phyloP scores from a whole-genome alignment of 2,113 vertebrate genomes.

The Nerophis ophidion region DNA sequence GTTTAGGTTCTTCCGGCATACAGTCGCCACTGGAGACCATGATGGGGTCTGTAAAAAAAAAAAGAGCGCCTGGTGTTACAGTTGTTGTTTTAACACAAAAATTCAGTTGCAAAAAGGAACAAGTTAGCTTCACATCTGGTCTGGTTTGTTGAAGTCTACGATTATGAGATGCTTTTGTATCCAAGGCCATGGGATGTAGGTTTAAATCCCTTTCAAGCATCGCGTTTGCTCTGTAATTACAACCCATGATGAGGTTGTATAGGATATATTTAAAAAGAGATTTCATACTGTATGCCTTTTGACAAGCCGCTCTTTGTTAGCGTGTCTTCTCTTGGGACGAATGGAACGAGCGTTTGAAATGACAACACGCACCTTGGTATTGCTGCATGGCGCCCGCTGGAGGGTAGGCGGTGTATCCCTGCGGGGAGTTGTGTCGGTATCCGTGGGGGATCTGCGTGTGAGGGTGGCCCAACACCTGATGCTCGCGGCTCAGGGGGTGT shows the following conservation, averaged over 20 bases:
- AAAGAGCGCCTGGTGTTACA: background rate
- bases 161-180: slow-evolving; percentile 6
- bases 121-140: slow-evolving; percentile 7
- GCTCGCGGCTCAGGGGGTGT: slow-evolving; percentile 81
- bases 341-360: background rate
- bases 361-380: slow-evolving; percentile 84
- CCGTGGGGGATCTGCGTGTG: slow-evolving; percentile 77
- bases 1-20: slow-evolving; percentile 86
- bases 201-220: slow-evolving; percentile 14
- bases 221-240: slow-evolving; percentile 18
- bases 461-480: slow-evolving; percentile 69
- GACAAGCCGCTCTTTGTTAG: background rate
- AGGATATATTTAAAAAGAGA: slow-evolving; percentile 15
- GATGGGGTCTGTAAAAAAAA: slow-evolving; percentile 76
- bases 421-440: slow-evolving; percentile 72
- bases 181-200: slow-evolving; percentile 8
- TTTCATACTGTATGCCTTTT: background rate
- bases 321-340: background rate
- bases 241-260: slow-evolving; percentile 4
- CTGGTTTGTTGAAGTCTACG: slow-evolving; percentile 3
- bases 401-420: slow-evolving; percentile 79
- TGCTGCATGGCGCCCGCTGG: slow-evolving; percentile 75
- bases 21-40: slow-evolving; percentile 78
- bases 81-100: background rate
- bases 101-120: background rate